Percentiles rank a stretch among this genome's conserved stretches.
These are phyloP conservation scores for Pangasius sanitwongsei DNA, from an alignment of 2,797 vertebrate genomes.

Conservation along the genomic window DNA sequence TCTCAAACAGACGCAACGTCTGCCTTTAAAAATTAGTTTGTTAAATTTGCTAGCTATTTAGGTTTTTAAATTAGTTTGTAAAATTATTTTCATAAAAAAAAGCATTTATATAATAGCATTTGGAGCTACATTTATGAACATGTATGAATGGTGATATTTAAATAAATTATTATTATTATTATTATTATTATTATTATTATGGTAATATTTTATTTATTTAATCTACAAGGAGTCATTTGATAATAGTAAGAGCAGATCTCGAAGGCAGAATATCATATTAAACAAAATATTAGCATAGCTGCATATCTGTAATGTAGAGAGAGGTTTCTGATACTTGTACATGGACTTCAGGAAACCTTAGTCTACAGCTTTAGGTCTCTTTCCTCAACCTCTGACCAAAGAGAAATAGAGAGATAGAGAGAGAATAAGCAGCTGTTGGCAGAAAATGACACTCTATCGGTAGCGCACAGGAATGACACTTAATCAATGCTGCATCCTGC, in stretches of 20 bases:
- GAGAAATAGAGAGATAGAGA: neutral
- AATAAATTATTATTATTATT: neutral
- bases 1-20: neutral
- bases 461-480: conserved; percentile 34
- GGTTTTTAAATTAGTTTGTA: neutral
- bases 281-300: neutral
- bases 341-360: neutral
- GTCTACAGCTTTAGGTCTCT: neutral
- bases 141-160: too few relatives aligned
- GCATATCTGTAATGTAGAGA: neutral
- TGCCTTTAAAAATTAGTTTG: neutral
- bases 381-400: conserved; percentile 13
- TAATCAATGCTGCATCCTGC: conserved; percentile 36
- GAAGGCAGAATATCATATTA: neutral
- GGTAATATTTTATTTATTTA: neutral
- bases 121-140: too few relatives aligned
- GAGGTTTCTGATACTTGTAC: neutral
- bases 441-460: conserved; percentile 39
- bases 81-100: neutral
- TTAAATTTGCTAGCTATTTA: neutral
- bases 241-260: neutral
- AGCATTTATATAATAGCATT: too few relatives aligned
- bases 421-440: conserved; percentile 18
- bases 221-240: neutral
- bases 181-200: neutral